Evolutionary conservation across 1,140 invertebrate species (phyloP), one percentile per base, ranked within the genome.

Genomic region (Atta colombica): DNA sequence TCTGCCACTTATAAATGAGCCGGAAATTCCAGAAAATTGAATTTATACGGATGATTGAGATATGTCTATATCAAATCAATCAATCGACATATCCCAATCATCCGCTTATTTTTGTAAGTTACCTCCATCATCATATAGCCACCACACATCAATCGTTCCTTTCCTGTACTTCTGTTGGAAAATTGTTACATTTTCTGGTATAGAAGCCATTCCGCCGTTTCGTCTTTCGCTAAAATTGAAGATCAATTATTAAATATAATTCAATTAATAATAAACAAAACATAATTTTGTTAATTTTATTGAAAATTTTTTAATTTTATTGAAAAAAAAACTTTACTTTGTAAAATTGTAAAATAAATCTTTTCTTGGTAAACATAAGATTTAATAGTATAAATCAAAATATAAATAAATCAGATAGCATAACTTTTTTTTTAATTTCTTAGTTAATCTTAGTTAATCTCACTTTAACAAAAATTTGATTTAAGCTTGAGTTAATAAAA

Each of bases 41-140:
- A 45, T 45, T 45, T 7, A 45, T 68, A 12, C 28, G 49, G 81
- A 63, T 53, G 35, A 87, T 85, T 66, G 18, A 72, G 25, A 69
- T 60, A 45, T 18, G 16, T 69, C 28, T 55, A 8, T 3, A n/a
- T 31, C 45, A 18, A 39, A 53, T n/a, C 31, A 35, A 35, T 53
- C 12, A 45, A 63, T 74, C 8, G 72, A 85, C 63, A 55, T 53
- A 80, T 28, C 18, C 1, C 49, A 66, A 80, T 77, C 31, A 35
- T 53, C 55, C 6, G 53, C 6, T 6, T 18, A 74, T 31, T 88
- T 91, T 85, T 74, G 53, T 85, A 80, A 93, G 88, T 94, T 93
- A 96, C 98, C 98, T 93, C 98, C 99, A 95, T 99, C 99, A 95
- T 99, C 99, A 95, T 99, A 99, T 66, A 99, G 94, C 99, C 99